Percentiles rank a stretch among this genome's conserved stretches.
These are phyloP conservation scores for Drosophila yooni DNA, from an alignment of 2,888 invertebrate species.

Conservation along the genomic window DNA sequence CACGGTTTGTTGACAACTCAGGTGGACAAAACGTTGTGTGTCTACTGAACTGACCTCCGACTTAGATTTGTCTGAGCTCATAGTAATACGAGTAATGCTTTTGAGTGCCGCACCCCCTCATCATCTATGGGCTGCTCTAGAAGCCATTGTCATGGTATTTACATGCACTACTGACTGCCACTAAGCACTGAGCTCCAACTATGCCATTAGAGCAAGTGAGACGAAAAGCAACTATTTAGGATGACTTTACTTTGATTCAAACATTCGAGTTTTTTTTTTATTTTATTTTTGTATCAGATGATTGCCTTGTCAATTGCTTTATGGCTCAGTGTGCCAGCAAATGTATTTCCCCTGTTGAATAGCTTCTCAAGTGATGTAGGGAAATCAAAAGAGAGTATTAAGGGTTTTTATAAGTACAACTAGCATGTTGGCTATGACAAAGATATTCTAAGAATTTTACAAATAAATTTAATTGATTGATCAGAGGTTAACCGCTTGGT, in stretches of 20 bases:
- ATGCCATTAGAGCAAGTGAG: conserved; percentile 43
- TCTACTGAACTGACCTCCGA: conserved; percentile 39
- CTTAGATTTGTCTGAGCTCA: conserved; percentile 41
- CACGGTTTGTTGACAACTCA: conserved; percentile 82
- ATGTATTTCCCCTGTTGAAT: conserved; percentile 55
- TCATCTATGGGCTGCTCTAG: neutral
- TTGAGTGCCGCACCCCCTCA: conserved; percentile 28
- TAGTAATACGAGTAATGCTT: conserved; percentile 53
- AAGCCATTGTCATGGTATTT: conserved; percentile 77
- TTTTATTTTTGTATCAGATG: conserved; percentile 59
- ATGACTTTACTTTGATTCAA: conserved; percentile 64
- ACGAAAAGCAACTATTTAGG: conserved; percentile 43
- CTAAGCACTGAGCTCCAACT: conserved; percentile 71
- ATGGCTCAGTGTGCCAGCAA: conserved; percentile 72
- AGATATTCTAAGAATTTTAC: neutral
- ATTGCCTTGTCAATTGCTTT: conserved; percentile 79
- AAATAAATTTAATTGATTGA: neutral
- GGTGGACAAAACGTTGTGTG: conserved; percentile 73
- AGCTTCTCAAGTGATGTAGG: conserved; percentile 22
- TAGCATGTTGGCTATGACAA: neutral
- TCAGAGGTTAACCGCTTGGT: neutral
- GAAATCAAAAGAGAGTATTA: conserved; percentile 15
- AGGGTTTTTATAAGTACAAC: neutral
- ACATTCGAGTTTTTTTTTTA: conserved; percentile 32
- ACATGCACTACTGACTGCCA: conserved; percentile 77